Evolutionary conservation across 2,797 vertebrate genomes (phyloP).

Genomic region (Otus scops): DNA sequence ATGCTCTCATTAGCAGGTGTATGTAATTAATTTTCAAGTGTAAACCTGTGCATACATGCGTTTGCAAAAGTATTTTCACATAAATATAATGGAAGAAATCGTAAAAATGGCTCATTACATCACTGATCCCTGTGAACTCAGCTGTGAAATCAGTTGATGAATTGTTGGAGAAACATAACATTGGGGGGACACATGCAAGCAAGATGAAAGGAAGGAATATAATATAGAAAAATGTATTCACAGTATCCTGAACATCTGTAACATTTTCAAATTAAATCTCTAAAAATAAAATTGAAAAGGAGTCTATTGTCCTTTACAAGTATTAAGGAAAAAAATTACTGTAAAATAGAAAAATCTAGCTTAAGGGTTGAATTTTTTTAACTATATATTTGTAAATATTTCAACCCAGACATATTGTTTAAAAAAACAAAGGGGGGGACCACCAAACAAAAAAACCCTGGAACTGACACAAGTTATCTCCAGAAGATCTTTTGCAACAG

Average conservation of each 20-base stretch:
- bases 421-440: fast-evolving
- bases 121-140: slow-evolving; percentile 71
- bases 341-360: not conserved
- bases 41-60: slow-evolving; percentile 26
- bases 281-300: not conserved
- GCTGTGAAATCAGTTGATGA: slow-evolving; percentile 60
- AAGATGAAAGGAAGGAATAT: slow-evolving; percentile 33
- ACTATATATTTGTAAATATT: not conserved
- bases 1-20: slow-evolving; percentile 29
- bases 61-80: slow-evolving; percentile 46
- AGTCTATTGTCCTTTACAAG: not conserved
- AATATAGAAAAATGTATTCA: slow-evolving; percentile 41
- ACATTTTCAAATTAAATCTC: not conserved
- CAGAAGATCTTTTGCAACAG: not conserved
- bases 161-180: slow-evolving; percentile 35
- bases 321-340: not conserved
- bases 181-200: slow-evolving; percentile 57
- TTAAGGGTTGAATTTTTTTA: not conserved
- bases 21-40: slow-evolving; percentile 28
- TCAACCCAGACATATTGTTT: not conserved
- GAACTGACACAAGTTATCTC: not conserved
- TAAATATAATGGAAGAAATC: not conserved
- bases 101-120: slow-evolving; percentile 47
- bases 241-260: not conserved
- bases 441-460: fast-evolving